Evolutionary conservation across 2,888 invertebrate species (phyloP).

Genomic region (Cephonodes hylas): DNA sequence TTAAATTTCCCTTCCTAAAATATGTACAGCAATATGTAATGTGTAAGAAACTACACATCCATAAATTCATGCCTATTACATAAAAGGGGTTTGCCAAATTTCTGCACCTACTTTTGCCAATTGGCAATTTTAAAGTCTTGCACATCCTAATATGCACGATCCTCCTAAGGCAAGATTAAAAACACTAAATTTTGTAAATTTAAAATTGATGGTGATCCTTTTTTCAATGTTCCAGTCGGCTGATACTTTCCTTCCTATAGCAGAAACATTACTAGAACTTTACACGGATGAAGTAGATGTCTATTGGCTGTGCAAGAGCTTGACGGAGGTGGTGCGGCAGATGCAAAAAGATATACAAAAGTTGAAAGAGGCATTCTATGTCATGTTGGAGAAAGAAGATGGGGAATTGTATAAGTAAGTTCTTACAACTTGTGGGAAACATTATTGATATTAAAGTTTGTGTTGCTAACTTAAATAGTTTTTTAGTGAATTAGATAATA

Average conservation of each 20-base stretch:
- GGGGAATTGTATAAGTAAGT: constrained; percentile 83
- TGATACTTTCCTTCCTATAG: constrained; percentile 83
- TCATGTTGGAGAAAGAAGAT: constrained; percentile 89
- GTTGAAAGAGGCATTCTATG: constrained; percentile 84
- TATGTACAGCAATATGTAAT: no score
- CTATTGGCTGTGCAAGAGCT: constrained; percentile 91
- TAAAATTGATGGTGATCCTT: no score
- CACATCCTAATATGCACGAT: no score
- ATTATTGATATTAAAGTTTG: background rate
- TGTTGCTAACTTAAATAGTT: background rate
- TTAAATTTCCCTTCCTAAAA: no score
- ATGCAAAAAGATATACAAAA: constrained; percentile 84
- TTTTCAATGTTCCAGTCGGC: constrained; percentile 74
- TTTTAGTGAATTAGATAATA: background rate
- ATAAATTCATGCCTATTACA: no score
- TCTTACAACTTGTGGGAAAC: background rate
- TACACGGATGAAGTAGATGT: constrained; percentile 88
- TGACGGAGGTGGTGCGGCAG: constrained; percentile 85
- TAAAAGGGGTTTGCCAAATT: no score
- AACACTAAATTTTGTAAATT: no score
- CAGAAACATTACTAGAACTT: constrained; percentile 85
- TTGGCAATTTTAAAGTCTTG: no score
- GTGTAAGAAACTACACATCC: no score
- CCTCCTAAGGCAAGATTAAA: no score
- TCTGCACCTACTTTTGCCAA: no score